Evolutionary conservation across 2,888 invertebrate species (phyloP).

Genomic region (Drosophila siamana): DNA sequence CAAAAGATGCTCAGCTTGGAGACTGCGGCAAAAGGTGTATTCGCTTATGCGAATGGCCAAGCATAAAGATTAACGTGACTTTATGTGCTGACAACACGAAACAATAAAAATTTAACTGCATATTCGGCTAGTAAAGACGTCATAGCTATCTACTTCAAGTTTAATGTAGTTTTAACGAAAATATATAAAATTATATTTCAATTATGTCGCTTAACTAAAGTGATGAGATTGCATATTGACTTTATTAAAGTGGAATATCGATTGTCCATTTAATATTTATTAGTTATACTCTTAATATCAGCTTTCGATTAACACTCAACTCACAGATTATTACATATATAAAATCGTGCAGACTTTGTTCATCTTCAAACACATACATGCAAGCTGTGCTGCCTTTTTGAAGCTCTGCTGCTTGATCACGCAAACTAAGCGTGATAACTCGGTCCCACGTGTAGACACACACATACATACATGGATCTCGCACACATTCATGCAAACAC

Average conservation of each 20-base stretch:
- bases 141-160: slow-evolving; percentile 9
- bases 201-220: background rate
- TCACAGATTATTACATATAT: no score
- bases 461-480: no score
- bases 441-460: no score
- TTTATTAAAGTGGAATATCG: background rate
- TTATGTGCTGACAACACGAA: slow-evolving; percentile 47
- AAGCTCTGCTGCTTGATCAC: no score
- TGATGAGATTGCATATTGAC: background rate
- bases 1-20: slow-evolving; percentile 19
- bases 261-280: no score
- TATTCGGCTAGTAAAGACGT: slow-evolving; percentile 52
- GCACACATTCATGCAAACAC: no score
- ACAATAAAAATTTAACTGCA: slow-evolving; percentile 45
- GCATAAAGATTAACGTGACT: slow-evolving; percentile 66
- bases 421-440: no score
- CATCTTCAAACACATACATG: no score
- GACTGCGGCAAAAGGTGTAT: slow-evolving; percentile 57
- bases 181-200: slow-evolving; percentile 3
- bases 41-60: slow-evolving; percentile 47
- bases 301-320: no score
- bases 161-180: slow-evolving; percentile 6
- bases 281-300: no score
- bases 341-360: no score
- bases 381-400: no score